Evolutionary conservation across 2,888 invertebrate genomes (phyloP), one percentile per base, ranked within the genome.

Genomic region (Drosophila demipolita): DNA sequence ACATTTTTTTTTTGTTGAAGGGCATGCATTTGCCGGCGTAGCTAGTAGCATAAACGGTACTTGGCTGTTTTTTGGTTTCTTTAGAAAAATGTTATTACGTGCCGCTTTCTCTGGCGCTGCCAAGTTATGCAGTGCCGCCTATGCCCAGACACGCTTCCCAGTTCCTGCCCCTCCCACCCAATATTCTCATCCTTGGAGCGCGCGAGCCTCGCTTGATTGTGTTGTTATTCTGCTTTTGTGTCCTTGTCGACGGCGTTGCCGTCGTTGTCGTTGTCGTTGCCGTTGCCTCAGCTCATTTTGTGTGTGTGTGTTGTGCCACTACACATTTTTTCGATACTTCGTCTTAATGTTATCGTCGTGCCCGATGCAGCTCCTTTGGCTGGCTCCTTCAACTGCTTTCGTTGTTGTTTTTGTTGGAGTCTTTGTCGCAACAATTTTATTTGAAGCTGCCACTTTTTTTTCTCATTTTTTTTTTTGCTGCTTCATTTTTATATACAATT

Each of bases 351-450:
- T 90, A 87, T 90, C 90, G 85, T 75, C 85, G 75, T 87, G 85
- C 85, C 85, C 78, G 75, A 67, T 83, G 84, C 84, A 83, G 80
- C 83, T 78, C 65, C 80, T 82, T 65, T 52, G 42, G 79, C 71
- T 79, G 73, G 73, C 81, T 86, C 81, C 83, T 82, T 83, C 81
- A 86, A 63, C 69, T 63, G 68, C 68, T 50, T 52, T 52, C 67
- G 49, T 17, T 77, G 64, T 33, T 72, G 63, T 33, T 61, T 49
- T 40, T 78, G 73, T 65, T 81, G 76, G 42, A 48, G 90, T 87
- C 68, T 89, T 90, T 87, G 87, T 89, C 90, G 89, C 90, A 90
- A 87, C 89, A 90, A 89, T 87, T 87, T 87, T 90, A 87, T 87
- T 87, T 87, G 87, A 90, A 89, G 87, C 90, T 87, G 87, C 80